These are phyloP conservation scores for Limnephilus rhombicus DNA, from an alignment of 2,888 invertebrate genomes.

Conservation along the genomic window DNA sequence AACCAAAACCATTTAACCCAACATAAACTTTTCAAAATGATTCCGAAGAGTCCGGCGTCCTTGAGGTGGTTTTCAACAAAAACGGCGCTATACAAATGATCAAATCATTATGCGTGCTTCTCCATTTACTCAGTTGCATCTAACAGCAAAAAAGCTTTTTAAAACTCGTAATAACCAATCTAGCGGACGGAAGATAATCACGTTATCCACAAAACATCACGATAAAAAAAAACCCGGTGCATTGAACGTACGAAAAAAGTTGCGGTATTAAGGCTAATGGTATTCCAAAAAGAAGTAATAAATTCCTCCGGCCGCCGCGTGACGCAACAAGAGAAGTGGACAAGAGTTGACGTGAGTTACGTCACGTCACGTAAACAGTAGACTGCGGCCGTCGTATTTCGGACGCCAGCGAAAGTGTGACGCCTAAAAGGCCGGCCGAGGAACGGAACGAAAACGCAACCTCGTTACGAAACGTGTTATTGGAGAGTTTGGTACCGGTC, in stretches of 20 bases:
- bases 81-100: no score
- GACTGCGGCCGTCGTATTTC: neutral
- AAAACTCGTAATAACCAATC: constrained; percentile 9
- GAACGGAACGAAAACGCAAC: constrained; percentile 40
- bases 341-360: neutral
- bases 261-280: constrained; percentile 23
- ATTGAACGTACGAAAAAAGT: neutral
- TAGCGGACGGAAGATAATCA: neutral
- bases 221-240: neutral
- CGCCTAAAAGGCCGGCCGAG: constrained; percentile 41
- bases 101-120: neutral
- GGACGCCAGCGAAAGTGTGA: constrained; percentile 39
- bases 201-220: neutral
- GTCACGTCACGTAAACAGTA: neutral
- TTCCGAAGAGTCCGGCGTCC: neutral
- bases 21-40: no score
- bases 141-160: neutral
- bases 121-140: neutral
- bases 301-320: neutral
- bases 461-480: constrained; percentile 43
- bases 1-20: neutral
- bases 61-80: no score
- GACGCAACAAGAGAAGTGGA: constrained; percentile 18
- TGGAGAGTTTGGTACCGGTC: neutral
- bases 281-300: constrained; percentile 24